A percentile compares a stretch with the other conserved stretches of the same genome.
Evolutionary conservation across 2,797 vertebrate genomes (phyloP).

Genomic region (Cyprinodon diabolis): DNA sequence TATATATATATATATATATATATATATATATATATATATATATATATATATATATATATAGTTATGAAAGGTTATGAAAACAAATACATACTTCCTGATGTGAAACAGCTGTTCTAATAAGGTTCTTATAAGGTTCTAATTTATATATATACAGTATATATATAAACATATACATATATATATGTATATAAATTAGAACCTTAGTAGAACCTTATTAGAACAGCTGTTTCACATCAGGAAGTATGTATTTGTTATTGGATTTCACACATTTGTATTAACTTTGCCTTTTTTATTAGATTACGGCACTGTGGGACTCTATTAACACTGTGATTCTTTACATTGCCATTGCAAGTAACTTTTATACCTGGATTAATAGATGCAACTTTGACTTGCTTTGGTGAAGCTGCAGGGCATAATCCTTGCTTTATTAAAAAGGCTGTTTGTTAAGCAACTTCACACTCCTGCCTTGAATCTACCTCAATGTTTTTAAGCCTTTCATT

Average conservation of each 20-base stretch:
- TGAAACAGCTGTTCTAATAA: constrained; percentile 27
- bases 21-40: no score
- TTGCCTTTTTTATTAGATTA: constrained; percentile 30
- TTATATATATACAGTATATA: neutral
- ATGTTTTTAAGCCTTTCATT: neutral
- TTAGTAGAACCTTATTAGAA: neutral
- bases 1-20: no score
- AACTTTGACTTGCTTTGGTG: constrained; percentile 2
- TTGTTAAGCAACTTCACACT: constrained; percentile 1
- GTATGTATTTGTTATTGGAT: constrained; percentile 46
- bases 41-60: no score
- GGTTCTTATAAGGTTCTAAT: neutral
- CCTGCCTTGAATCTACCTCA: constrained; percentile 17
- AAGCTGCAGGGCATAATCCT: constrained; percentile 11
- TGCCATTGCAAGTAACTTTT: constrained; percentile 34
- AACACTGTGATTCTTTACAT: constrained; percentile 41
- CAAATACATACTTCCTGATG: constrained; percentile 43
- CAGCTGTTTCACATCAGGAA: constrained; percentile 32
- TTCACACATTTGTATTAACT: constrained; percentile 41
- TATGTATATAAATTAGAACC: neutral
- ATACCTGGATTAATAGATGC: constrained; percentile 25
- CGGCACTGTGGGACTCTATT: constrained; percentile 23
- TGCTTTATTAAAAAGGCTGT: constrained; percentile 27
- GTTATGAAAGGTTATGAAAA: neutral
- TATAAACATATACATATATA: no score